phyloP scores from a whole-genome alignment of 1,140 invertebrate genomes.

The Drosophila athabasca region DNA sequence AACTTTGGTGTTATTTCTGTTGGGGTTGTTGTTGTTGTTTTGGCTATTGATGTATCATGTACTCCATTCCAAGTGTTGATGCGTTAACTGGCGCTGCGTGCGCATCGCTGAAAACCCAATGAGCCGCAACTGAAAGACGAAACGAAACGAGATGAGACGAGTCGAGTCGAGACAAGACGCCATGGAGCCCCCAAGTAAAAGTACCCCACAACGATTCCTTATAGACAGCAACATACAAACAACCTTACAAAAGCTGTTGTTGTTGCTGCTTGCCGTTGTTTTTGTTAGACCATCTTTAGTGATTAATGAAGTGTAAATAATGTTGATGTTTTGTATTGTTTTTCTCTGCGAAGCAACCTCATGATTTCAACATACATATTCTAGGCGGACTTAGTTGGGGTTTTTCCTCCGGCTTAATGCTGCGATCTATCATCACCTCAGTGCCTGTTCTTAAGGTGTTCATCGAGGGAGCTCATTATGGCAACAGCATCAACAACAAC shows the following conservation, averaged over 20 bases:
- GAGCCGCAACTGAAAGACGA: constrained; percentile 63
- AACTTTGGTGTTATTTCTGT: not conserved
- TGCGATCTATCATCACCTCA: constrained; percentile 16
- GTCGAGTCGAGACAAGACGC: no score
- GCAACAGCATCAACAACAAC: constrained; percentile 6
- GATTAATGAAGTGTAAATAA: constrained; percentile 82
- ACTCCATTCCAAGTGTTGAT: constrained; percentile 73
- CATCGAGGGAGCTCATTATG: constrained; percentile 49
- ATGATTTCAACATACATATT: constrained; percentile 77
- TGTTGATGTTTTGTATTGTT: constrained; percentile 65
- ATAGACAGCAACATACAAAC: constrained; percentile 35
- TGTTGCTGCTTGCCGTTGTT: constrained; percentile 34
- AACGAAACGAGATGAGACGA: constrained; percentile 1
- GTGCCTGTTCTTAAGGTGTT: constrained; percentile 33
- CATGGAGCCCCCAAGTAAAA: constrained; percentile 55
- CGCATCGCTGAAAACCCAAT: constrained; percentile 78
- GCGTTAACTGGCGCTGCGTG: constrained; percentile 78
- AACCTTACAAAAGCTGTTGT: constrained; percentile 48
- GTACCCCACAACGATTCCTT: constrained; percentile 61
- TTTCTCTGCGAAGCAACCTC: constrained; percentile 40
- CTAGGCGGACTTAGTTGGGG: constrained; percentile 50
- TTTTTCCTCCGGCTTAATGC: constrained; percentile 15
- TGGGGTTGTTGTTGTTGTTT: constrained; percentile 26
- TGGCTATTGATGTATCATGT: constrained; percentile 34
- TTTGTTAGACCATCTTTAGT: constrained; percentile 65